Evolutionary conservation across 1,140 invertebrate genomes (phyloP).

Genomic region (Bombus waltoni): DNA sequence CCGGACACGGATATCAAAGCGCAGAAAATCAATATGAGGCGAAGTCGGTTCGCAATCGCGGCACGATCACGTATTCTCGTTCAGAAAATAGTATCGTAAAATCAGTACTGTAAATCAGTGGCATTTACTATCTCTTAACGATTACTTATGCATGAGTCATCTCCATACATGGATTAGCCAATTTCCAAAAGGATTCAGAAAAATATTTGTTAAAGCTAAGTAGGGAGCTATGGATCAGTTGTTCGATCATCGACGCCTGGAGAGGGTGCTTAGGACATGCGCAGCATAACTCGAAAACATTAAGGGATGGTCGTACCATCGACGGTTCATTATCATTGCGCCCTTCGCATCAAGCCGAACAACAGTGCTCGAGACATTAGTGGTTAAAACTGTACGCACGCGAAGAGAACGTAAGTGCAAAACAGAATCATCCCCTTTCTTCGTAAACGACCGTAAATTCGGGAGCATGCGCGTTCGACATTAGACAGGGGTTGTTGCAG

Average conservation of each 20-base stretch:
- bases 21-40: conserved; percentile 59
- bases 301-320: conserved; percentile 11
- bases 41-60: conserved; percentile 18
- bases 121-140: background rate
- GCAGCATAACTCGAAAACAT: background rate
- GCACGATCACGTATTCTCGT: conserved; percentile 1
- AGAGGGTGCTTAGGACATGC: conserved; percentile 35
- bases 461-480: conserved; percentile 70
- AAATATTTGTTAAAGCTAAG: background rate
- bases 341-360: conserved; percentile 7
- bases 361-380: background rate
- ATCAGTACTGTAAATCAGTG: background rate
- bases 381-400: background rate
- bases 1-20: background rate
- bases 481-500: conserved; percentile 67
- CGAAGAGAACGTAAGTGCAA: background rate
- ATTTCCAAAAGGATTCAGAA: background rate
- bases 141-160: background rate
- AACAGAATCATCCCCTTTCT: conserved; percentile 66
- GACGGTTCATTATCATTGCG: conserved; percentile 24
- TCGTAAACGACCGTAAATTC: conserved; percentile 25
- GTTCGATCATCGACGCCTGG: conserved; percentile 9
- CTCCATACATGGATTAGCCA: too few species aligned
- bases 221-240: conserved; percentile 8
- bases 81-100: background rate